Evolutionary conservation across 2,797 vertebrate species (phyloP).

Genomic region (Cyclura pinguis): DNA sequence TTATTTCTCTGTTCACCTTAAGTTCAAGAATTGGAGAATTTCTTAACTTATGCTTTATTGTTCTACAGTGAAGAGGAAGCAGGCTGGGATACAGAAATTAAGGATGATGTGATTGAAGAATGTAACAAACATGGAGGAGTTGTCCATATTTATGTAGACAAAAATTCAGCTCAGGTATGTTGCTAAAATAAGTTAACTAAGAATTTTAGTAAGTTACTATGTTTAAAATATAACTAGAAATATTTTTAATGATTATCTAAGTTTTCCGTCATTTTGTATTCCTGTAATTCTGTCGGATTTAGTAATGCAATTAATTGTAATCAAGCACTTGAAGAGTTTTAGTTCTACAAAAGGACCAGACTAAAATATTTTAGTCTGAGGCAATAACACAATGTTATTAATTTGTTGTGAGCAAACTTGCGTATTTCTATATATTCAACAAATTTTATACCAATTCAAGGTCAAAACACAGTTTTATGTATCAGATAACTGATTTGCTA

Average conservation of each 20-base stretch:
- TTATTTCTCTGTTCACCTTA: not conserved
- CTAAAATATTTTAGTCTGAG: not conserved
- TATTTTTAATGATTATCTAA: not conserved
- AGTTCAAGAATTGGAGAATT: not conserved
- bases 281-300: not conserved
- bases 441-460: not conserved
- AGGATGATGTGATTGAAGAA: slow-evolving; percentile 97
- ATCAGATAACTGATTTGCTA: not conserved
- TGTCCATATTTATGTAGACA: slow-evolving; percentile 96
- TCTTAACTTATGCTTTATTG: slow-evolving; percentile 38
- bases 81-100: slow-evolving; percentile 95
- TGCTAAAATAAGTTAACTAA: not conserved
- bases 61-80: slow-evolving; percentile 88
- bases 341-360: not conserved
- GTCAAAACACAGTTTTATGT: not conserved
- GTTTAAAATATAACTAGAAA: not conserved
- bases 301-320: not conserved
- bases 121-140: slow-evolving; percentile 98
- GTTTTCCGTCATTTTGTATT: not conserved
- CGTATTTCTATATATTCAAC: not conserved
- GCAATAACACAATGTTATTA: not conserved
- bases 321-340: not conserved
- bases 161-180: slow-evolving; percentile 94
- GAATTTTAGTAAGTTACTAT: not conserved
- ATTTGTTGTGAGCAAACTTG: not conserved